phyloP scores from a whole-genome alignment of 2,888 invertebrate species.

The Eumerus sabulonum region DNA sequence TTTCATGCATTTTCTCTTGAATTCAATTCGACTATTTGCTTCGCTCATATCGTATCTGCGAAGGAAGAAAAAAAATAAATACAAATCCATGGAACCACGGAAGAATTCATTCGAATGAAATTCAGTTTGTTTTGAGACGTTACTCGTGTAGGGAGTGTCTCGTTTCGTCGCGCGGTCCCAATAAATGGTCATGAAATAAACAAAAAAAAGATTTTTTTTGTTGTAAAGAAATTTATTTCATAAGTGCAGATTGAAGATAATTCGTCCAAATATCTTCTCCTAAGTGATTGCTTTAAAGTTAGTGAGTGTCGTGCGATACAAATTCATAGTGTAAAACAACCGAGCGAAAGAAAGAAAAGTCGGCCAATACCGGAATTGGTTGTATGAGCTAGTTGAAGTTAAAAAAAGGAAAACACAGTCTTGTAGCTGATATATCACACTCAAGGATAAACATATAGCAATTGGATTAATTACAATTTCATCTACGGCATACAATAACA shows the following conservation, averaged over 20 bases:
- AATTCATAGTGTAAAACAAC: slow-evolving; percentile 11
- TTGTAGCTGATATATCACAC: slow-evolving; percentile 21
- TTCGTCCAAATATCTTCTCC: slow-evolving; percentile 1
- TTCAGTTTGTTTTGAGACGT: slow-evolving; percentile 64
- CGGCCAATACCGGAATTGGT: not conserved
- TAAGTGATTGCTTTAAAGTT: slow-evolving; percentile 2
- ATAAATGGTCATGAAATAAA: not conserved
- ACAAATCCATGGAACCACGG: slow-evolving; percentile 33
- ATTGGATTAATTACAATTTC: slow-evolving; percentile 62
- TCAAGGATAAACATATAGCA: slow-evolving; percentile 50
- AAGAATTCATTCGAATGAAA: slow-evolving; percentile 53
- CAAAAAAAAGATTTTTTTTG: slow-evolving; percentile 22
- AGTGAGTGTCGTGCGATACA: slow-evolving; percentile 8
- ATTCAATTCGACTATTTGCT: not conserved
- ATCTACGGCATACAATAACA: slow-evolving; percentile 26
- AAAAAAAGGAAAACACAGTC: slow-evolving; percentile 1
- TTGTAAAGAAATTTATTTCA: too few relatives aligned
- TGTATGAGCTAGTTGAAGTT: not conserved
- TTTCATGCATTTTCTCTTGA: slow-evolving; percentile 3
- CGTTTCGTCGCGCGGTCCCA: slow-evolving; percentile 28
- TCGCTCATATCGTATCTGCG: slow-evolving; percentile 10
- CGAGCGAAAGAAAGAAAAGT: not conserved
- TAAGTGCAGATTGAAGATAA: not conserved
- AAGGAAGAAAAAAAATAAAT: slow-evolving; percentile 30
- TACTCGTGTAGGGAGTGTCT: slow-evolving; percentile 42